These are phyloP conservation scores for Corythaeola cristata DNA, from an alignment of 2,113 vertebrate species.

Conservation along the genomic window DNA sequence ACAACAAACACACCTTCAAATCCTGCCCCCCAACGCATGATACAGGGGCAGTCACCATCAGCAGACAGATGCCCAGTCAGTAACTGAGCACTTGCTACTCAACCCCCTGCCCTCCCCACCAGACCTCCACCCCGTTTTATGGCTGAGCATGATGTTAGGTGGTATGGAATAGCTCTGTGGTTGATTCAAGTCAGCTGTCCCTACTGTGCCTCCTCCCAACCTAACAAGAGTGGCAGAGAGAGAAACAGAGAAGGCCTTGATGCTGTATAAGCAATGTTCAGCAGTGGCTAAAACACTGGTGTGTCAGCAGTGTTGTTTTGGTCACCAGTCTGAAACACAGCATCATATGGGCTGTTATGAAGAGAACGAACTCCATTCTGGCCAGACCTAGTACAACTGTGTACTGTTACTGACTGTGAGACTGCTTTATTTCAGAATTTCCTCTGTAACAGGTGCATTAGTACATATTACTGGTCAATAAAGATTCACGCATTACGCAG, in stretches of 20 bases:
- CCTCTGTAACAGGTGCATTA: no score
- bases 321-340: background rate
- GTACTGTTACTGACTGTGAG: background rate
- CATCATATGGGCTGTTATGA: background rate
- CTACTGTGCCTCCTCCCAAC: background rate
- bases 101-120: no score
- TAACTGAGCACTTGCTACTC: background rate
- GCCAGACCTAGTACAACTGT: background rate
- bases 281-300: background rate
- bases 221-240: background rate
- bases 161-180: background rate
- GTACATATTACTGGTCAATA: background rate
- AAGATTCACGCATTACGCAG: background rate
- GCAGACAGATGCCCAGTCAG: background rate
- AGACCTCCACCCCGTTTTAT: background rate
- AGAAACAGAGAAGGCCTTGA: background rate
- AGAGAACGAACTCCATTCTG: background rate
- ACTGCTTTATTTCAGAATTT: background rate
- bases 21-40: no score
- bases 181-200: background rate
- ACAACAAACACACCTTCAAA: background rate
- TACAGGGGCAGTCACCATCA: background rate
- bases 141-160: background rate
- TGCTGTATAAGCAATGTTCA: background rate
- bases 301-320: background rate